phyloP scores from a whole-genome alignment of 2,797 vertebrate species.

The Pseudochirops cupreus region DNA sequence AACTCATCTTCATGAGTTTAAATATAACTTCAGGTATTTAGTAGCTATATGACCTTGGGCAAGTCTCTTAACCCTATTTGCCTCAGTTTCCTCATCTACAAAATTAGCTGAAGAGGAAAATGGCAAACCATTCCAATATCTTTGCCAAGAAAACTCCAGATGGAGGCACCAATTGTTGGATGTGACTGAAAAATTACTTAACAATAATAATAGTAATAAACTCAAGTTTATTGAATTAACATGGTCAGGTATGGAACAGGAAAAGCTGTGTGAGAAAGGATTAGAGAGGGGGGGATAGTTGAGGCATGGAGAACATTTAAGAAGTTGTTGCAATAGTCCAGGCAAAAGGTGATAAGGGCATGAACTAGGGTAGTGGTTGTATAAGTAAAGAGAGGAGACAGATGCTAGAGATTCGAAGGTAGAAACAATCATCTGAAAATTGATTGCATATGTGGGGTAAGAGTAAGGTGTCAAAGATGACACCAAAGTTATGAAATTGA shows the following conservation, averaged over 20 bases:
- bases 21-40: neutral
- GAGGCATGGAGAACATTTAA: no score
- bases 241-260: neutral
- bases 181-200: no score
- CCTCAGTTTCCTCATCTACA: no score
- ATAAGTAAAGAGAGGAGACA: neutral
- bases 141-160: no score
- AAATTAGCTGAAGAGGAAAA: no score
- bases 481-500: neutral
- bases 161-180: no score
- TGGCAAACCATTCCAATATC: no score
- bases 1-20: no score
- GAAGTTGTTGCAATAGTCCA: neutral
- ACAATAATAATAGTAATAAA: no score
- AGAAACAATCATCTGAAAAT: neutral
- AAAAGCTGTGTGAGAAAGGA: neutral
- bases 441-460: neutral
- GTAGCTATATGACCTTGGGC: no score
- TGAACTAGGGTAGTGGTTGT: neutral
- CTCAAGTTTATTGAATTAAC: neutral
- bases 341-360: neutral
- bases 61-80: no score
- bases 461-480: neutral
- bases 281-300: no score
- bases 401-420: neutral